These are phyloP conservation scores for Helarctos malayanus DNA, from an alignment of 2,797 vertebrate genomes.

Conservation along the genomic window DNA sequence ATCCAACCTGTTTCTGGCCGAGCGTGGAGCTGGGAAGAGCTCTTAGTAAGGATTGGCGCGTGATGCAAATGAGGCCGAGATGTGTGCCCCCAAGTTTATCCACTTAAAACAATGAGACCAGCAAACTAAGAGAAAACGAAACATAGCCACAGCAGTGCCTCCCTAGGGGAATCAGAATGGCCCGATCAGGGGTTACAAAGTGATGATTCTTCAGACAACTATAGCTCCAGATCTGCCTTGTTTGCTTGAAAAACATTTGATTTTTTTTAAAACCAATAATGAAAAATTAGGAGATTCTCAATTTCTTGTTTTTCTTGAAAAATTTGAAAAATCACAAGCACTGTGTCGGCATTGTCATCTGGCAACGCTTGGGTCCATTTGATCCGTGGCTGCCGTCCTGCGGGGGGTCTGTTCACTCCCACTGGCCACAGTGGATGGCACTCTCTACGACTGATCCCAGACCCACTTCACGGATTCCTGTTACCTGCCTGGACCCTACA, in stretches of 20 bases:
- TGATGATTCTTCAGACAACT: not conserved
- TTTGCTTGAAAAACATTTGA: not conserved
- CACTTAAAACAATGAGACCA: not conserved
- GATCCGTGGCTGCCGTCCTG: accelerated
- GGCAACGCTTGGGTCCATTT: accelerated
- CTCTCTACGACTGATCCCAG: accelerated
- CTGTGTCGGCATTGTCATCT: not conserved
- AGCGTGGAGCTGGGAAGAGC: not conserved
- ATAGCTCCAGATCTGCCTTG: too few relatives aligned
- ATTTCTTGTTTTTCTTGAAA: not conserved
- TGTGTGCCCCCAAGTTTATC: not conserved
- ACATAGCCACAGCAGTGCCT: too few relatives aligned
- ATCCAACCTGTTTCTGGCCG: not conserved
- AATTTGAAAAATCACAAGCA: too few relatives aligned
- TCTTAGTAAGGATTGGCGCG: not conserved
- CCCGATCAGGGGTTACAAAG: not conserved
- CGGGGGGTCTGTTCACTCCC: accelerated
- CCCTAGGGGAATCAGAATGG: not conserved
- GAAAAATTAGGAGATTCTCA: not conserved
- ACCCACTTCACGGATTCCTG: accelerated
- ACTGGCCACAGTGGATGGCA: accelerated
- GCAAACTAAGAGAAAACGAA: not conserved
- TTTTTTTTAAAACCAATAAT: not conserved
- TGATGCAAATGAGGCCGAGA: not conserved
- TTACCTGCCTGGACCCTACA: accelerated